Conservation (phyloP, 2,888 invertebrate genomes). For the Periphyllus acericola region DNA sequence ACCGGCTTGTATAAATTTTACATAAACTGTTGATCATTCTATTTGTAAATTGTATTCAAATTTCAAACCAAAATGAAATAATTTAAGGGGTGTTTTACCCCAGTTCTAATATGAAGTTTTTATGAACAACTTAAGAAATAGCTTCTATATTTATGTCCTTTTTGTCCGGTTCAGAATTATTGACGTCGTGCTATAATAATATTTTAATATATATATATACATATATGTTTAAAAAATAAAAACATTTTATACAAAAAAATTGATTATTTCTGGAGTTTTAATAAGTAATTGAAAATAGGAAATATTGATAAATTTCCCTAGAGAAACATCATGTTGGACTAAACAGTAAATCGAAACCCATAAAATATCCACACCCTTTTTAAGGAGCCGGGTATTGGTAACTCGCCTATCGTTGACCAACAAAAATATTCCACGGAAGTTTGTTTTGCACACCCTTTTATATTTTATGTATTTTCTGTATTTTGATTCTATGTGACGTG, state of each 20-base stretch:
- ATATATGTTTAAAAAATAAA: too few relatives aligned
- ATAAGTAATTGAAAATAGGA: conserved; percentile 23
- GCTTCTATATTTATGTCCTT: too few relatives aligned
- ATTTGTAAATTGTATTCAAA: too few relatives aligned
- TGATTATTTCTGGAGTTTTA: conserved; percentile 19
- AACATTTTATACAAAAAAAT: not conserved
- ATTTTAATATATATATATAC: too few relatives aligned
- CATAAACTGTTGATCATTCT: too few relatives aligned
- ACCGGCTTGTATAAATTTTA: too few relatives aligned
- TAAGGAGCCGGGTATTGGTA: not conserved
- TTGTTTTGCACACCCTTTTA: conserved; percentile 35
- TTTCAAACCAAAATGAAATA: too few relatives aligned
- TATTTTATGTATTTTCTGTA: not conserved
- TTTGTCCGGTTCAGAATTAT: too few relatives aligned
- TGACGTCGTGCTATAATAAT: too few relatives aligned
- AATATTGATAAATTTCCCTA: conserved; percentile 28
- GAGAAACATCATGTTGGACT: conserved; percentile 16
- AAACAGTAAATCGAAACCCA: conserved; percentile 14
- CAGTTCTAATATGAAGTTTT: too few relatives aligned
- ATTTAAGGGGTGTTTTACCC: too few relatives aligned
- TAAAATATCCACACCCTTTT: conserved; percentile 46
- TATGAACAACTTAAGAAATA: too few relatives aligned
- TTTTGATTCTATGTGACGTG: not conserved
- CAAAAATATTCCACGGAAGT: conserved; percentile 40
- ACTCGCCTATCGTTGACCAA: conserved; percentile 47